phyloP scores from a whole-genome alignment of 2,113 vertebrate species.

The Tylochromis polylepis region DNA sequence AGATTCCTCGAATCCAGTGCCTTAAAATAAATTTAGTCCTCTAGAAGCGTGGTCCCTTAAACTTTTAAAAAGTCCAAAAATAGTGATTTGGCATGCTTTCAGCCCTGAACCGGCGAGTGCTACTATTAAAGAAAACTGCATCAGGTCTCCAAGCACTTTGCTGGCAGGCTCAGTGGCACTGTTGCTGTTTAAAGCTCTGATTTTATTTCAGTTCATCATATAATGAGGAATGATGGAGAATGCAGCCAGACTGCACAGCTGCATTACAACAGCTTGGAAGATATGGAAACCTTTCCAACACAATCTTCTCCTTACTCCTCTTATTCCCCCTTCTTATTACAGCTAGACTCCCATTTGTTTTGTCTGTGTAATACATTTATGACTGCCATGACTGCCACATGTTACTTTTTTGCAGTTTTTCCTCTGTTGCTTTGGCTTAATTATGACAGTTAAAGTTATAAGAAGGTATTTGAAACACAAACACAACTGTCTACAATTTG shows the following conservation, averaged over 20 bases:
- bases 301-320: neutral
- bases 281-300: neutral
- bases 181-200: constrained; percentile 9
- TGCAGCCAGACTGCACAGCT: constrained; percentile 2
- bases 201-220: constrained; percentile 38
- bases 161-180: neutral
- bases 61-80: neutral
- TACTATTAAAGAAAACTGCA: neutral
- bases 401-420: neutral
- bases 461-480: neutral
- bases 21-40: neutral
- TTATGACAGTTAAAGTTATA: neutral
- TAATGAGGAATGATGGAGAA: constrained; percentile 26
- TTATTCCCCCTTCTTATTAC: neutral
- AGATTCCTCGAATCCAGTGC: neutral
- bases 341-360: neutral
- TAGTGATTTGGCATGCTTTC: neutral
- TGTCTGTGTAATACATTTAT: neutral
- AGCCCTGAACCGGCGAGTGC: neutral
- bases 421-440: neutral
- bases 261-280: neutral
- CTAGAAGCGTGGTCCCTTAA: neutral
- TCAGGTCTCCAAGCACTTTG: neutral
- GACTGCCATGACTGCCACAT: neutral
- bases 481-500: neutral